These are phyloP conservation scores for Oryzias javanicus DNA, from an alignment of 2,113 vertebrate genomes.

Conservation along the genomic window DNA sequence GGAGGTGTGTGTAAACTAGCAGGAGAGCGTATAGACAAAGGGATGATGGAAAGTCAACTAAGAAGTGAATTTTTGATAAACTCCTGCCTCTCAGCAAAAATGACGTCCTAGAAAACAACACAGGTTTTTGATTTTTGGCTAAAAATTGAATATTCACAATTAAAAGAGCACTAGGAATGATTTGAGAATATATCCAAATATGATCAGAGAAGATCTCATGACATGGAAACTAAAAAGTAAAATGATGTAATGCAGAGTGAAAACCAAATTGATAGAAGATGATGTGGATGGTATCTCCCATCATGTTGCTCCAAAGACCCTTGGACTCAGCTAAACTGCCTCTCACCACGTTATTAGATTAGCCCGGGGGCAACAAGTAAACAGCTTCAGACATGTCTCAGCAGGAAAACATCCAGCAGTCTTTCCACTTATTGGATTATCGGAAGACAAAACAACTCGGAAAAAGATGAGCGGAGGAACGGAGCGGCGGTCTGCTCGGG, in stretches of 20 bases:
- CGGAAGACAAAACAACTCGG: slow-evolving; percentile 67
- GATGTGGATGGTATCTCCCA: slow-evolving; percentile 59
- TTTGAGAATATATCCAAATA: too few species aligned
- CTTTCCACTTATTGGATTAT: slow-evolving; percentile 69
- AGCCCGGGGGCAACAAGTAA: slow-evolving; percentile 65
- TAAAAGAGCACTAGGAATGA: too few species aligned
- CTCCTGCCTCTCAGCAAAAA: too few species aligned
- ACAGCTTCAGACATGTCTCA: slow-evolving; percentile 70
- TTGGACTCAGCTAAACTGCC: slow-evolving; percentile 64
- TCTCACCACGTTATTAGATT: slow-evolving; percentile 73
- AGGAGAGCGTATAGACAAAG: too few species aligned
- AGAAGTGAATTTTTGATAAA: too few species aligned
- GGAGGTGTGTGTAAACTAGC: too few species aligned
- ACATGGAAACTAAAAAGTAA: slow-evolving; percentile 52
- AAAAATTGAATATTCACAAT: too few species aligned
- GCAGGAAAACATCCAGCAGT: slow-evolving; percentile 50
- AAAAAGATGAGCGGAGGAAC: slow-evolving; percentile 51
- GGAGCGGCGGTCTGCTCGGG: slow-evolving; percentile 33
- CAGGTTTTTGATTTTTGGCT: too few species aligned
- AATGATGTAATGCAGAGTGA: slow-evolving; percentile 61
- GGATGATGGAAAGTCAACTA: too few species aligned
- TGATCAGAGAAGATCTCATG: slow-evolving; percentile 38
- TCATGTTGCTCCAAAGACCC: slow-evolving; percentile 62
- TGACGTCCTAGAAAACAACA: too few species aligned
- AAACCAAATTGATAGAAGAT: slow-evolving; percentile 73